Evolutionary conservation across 2,888 invertebrate genomes (phyloP).

Genomic region (Drosophila prolongata): DNA sequence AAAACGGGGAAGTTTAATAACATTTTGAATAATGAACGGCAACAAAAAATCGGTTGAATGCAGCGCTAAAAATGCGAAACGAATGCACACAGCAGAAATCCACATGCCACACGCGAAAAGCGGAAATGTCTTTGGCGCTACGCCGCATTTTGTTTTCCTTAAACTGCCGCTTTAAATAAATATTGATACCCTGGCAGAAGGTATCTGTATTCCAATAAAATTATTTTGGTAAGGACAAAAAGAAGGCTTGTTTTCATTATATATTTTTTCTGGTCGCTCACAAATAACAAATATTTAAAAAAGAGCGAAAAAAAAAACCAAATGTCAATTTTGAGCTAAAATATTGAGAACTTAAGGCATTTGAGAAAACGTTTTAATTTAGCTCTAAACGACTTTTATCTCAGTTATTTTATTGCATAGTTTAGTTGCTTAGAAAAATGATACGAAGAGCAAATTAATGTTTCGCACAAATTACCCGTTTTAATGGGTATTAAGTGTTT

Average conservation of each 20-base stretch:
- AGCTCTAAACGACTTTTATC: no score
- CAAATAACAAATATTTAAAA: no score
- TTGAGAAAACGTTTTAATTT: no score
- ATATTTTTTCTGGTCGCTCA: no score
- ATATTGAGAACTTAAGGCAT: no score
- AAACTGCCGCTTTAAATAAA: constrained; percentile 56
- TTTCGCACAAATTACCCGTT: neutral
- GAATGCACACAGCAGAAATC: constrained; percentile 63
- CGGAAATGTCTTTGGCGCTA: constrained; percentile 64
- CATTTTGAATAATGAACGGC: constrained; percentile 66
- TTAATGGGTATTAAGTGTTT: neutral
- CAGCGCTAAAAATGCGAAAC: constrained; percentile 57
- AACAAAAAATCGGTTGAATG: constrained; percentile 40
- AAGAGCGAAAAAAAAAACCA: no score
- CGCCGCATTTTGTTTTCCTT: constrained; percentile 76
- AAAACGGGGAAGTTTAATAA: constrained; percentile 78
- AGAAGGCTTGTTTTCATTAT: no score
- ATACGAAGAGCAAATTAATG: no score
- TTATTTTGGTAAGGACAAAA: no score
- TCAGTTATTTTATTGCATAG: no score
- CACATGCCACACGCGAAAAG: constrained; percentile 60
- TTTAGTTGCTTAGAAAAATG: neutral
- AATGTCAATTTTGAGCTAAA: no score
- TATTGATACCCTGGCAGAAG: constrained; percentile 34
- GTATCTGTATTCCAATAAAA: neutral